A percentile compares a stretch with the other conserved stretches of the same genome.
Evolutionary conservation across 1,140 invertebrate species (phyloP).

Genomic region (Atopsyche davidsoni): DNA sequence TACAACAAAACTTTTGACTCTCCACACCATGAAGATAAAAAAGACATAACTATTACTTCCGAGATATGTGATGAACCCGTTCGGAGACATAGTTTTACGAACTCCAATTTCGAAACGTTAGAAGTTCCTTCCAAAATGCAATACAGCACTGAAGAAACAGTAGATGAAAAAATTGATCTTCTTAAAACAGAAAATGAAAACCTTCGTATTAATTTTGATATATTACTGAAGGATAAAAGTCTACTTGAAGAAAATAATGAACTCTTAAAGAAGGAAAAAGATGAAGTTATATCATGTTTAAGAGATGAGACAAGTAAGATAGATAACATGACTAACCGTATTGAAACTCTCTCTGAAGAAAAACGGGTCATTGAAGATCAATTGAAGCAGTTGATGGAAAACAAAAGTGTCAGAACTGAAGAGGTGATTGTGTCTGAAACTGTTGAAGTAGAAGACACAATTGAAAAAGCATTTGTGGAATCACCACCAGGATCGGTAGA

Average conservation of each 20-base stretch:
- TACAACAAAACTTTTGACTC: conserved; percentile 39
- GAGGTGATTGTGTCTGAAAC: conserved; percentile 17
- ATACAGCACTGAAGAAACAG: conserved; percentile 59
- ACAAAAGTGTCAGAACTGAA: conserved; percentile 18
- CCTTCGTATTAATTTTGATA: conserved; percentile 31
- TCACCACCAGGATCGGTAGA: conserved; percentile 40
- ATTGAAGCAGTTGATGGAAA: conserved; percentile 17
- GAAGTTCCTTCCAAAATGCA: conserved; percentile 63
- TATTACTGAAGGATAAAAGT: conserved; percentile 31
- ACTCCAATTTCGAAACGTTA: conserved; percentile 50
- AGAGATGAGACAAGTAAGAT: conserved; percentile 25
- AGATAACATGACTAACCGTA: conserved; percentile 38
- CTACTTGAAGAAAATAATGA: conserved; percentile 30
- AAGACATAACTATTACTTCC: conserved; percentile 20
- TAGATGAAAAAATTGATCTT: conserved; percentile 61
- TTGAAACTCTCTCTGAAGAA: conserved; percentile 42
- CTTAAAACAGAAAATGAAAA: conserved; percentile 54
- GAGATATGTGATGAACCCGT: conserved; percentile 25
- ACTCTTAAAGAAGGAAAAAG: conserved; percentile 26
- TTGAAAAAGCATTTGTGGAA: conserved; percentile 42
- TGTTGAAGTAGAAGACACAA: conserved; percentile 18
- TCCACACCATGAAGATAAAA: conserved; percentile 4
- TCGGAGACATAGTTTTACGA: conserved; percentile 41
- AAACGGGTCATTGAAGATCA: conserved; percentile 22
- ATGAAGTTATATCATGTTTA: conserved; percentile 14